Evolutionary conservation across 2,113 vertebrate genomes (phyloP).

Genomic region (Thymallus thymallus): DNA sequence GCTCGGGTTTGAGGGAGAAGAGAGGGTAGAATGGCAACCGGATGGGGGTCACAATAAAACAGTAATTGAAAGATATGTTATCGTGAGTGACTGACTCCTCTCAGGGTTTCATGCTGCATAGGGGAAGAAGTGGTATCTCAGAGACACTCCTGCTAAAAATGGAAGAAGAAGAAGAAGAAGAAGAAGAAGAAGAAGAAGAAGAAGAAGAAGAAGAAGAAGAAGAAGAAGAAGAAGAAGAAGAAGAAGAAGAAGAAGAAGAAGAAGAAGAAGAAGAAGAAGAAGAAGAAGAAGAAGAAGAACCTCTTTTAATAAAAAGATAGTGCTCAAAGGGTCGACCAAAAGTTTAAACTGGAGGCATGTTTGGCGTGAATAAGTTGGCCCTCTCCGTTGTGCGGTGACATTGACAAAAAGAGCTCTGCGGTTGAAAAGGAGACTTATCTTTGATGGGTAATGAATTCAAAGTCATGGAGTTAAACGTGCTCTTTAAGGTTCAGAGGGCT

Average conservation of each 20-base stretch:
- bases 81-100: conserved; percentile 63
- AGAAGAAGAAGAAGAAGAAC: conserved; percentile 66
- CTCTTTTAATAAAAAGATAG: conserved; percentile 74
- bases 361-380: conserved; percentile 77
- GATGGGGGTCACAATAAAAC: conserved; percentile 74
- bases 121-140: conserved; percentile 61
- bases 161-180: conserved; percentile 21
- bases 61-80: conserved; percentile 82
- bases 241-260: too few species aligned
- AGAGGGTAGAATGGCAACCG: conserved; percentile 64
- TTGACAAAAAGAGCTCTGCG: conserved; percentile 76
- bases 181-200: too few species aligned
- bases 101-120: conserved; percentile 48
- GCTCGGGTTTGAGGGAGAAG: conserved; percentile 25
- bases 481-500: conserved; percentile 73
- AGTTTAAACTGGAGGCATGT: conserved; percentile 76
- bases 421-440: conserved; percentile 76
- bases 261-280: conserved; percentile 17
- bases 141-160: conserved; percentile 58
- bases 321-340: conserved; percentile 67
- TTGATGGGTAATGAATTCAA: conserved; percentile 77
- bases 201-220: too few species aligned
- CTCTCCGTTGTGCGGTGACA: conserved; percentile 74
- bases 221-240: too few species aligned
- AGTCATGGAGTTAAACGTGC: conserved; percentile 75